phyloP scores from a whole-genome alignment of 2,888 invertebrate species.

The Agonum fuliginosum region DNA sequence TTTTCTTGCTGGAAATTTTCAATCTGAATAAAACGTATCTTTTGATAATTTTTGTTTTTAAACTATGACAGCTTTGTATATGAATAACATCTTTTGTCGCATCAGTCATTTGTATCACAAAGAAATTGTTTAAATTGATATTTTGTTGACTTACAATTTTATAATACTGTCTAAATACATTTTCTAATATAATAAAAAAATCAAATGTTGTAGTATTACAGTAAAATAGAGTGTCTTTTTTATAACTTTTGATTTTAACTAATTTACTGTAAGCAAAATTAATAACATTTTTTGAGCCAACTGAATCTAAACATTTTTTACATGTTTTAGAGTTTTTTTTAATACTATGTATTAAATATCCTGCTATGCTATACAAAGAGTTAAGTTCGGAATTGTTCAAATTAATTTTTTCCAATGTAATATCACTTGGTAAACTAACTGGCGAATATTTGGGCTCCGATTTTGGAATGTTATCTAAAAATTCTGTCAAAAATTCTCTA shows the following conservation, averaged over 20 bases:
- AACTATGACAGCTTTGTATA: too few relatives aligned
- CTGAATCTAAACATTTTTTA: background rate
- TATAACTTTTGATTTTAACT: background rate
- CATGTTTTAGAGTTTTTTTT: background rate
- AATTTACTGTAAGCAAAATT: background rate
- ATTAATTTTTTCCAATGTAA: background rate
- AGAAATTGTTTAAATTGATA: too few relatives aligned
- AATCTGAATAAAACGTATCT: too few relatives aligned
- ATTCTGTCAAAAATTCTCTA: too few relatives aligned
- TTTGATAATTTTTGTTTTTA: too few relatives aligned
- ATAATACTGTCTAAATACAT: conserved; percentile 12
- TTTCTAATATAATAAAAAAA: conserved; percentile 1
- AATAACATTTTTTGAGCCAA: background rate
- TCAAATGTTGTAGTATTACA: background rate
- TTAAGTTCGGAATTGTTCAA: conserved; percentile 8
- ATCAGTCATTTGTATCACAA: too few relatives aligned
- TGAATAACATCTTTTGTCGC: too few relatives aligned
- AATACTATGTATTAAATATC: background rate
- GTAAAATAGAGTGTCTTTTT: conserved; percentile 16
- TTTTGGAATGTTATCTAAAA: background rate
- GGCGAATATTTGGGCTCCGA: background rate
- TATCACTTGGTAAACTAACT: background rate
- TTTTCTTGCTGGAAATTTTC: too few relatives aligned
- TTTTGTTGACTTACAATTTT: background rate
- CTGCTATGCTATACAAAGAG: conserved; percentile 13